Evolutionary conservation across 2,888 invertebrate genomes (phyloP).

Genomic region (Laspeyria flexula): DNA sequence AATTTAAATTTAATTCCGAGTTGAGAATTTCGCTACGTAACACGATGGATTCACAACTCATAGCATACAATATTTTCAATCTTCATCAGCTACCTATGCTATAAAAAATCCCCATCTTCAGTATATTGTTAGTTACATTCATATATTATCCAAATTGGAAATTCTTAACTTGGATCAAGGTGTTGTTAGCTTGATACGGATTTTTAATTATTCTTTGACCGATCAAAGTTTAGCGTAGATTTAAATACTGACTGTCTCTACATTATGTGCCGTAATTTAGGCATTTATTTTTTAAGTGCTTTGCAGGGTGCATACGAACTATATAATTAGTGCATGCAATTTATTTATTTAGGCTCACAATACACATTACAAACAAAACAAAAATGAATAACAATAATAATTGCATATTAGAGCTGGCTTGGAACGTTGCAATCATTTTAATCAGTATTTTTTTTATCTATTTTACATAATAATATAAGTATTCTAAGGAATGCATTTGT

Average conservation of each 20-base stretch:
- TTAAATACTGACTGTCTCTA: conserved; percentile 18
- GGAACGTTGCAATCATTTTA: no score
- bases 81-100: not conserved
- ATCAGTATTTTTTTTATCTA: no score
- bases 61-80: no score
- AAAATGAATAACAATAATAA: no score
- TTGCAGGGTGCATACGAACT: conserved; percentile 11
- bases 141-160: conserved; percentile 12
- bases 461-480: no score
- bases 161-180: conserved; percentile 38
- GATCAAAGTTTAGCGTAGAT: conserved; percentile 2
- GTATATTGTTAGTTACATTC: not conserved
- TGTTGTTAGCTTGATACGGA: conserved; percentile 14
- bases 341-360: no score
- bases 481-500: no score
- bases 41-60: conserved; percentile 10
- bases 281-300: conserved; percentile 53
- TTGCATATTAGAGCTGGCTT: no score
- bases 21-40: conserved; percentile 36
- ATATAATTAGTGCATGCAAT: not conserved
- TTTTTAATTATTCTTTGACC: not conserved
- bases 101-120: conserved; percentile 29
- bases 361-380: no score
- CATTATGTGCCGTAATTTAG: conserved; percentile 26
- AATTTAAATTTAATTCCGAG: conserved; percentile 29